A percentile compares a stretch with the other conserved stretches of the same genome.
phyloP scores from a whole-genome alignment of 2,797 vertebrate species.

The Hoplostethus mediterraneus region DNA sequence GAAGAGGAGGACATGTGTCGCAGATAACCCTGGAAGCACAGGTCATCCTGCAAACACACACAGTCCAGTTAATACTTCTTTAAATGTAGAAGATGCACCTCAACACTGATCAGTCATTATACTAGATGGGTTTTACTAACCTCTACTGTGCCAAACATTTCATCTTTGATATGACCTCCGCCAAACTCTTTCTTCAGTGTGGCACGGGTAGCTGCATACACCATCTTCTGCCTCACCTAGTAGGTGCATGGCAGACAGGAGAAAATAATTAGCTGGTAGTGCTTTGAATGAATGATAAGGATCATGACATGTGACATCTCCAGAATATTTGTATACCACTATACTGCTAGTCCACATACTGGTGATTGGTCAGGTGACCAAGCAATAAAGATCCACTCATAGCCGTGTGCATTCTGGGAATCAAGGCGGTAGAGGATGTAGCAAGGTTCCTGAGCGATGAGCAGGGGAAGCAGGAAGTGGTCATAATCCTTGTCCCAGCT shows the following conservation, averaged over 20 bases:
- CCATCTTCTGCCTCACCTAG: conserved; percentile 98
- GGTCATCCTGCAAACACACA: conserved; percentile 87
- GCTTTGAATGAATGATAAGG: not conserved
- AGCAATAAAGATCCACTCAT: conserved; percentile 97
- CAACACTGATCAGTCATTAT: not conserved
- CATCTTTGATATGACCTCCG: conserved; percentile 95
- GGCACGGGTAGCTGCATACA: conserved; percentile 96
- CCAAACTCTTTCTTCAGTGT: conserved; percentile 99
- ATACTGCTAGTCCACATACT: conserved; percentile 80
- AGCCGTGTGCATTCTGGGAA: conserved; percentile 95
- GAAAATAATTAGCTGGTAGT: not conserved
- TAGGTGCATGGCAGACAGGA: conserved; percentile 6
- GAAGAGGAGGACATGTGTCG: conserved; percentile 91
- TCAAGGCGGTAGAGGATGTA: conserved; percentile 97
- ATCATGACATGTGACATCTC: not conserved
- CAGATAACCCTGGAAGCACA: conserved; percentile 94
- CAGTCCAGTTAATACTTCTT: not conserved
- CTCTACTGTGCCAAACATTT: conserved; percentile 96
- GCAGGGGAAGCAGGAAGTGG: conserved; percentile 90
- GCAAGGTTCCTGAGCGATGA: conserved; percentile 92
- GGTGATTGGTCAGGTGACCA: conserved; percentile 99
- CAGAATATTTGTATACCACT: not conserved
- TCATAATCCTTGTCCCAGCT: conserved; percentile 97
- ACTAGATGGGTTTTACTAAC: conserved; percentile 68
- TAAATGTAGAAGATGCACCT: not conserved